Evolutionary conservation across 2,888 invertebrate genomes (phyloP).

Genomic region (Apotomis betuletana): DNA sequence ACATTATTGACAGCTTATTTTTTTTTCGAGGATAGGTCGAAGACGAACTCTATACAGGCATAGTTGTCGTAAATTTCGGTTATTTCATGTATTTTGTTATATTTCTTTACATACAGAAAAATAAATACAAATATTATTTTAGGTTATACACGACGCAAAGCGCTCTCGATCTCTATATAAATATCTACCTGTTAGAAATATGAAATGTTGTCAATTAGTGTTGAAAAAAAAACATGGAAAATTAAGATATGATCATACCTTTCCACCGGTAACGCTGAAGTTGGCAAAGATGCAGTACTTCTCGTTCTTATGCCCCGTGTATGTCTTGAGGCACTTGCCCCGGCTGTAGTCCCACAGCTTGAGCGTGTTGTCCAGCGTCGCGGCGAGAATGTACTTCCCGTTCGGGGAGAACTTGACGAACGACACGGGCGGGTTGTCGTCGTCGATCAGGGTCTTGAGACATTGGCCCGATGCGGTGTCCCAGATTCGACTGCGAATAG

Average conservation of each 20-base stretch:
- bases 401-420: slow-evolving; percentile 99
- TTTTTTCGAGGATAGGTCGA: too few relatives aligned
- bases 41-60: too few relatives aligned
- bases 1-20: too few relatives aligned
- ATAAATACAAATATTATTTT: too few relatives aligned
- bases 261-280: slow-evolving; percentile 99
- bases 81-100: too few relatives aligned
- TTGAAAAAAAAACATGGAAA: background rate
- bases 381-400: slow-evolving; percentile 99
- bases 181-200: too few relatives aligned
- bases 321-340: slow-evolving; percentile 99
- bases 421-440: slow-evolving; percentile 99
- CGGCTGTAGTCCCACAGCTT: slow-evolving; percentile 99
- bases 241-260: slow-evolving; percentile 83
- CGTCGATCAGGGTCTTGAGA: slow-evolving; percentile 99
- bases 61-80: too few relatives aligned
- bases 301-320: slow-evolving; percentile 99
- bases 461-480: slow-evolving; percentile 99
- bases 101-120: too few relatives aligned
- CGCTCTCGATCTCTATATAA: too few relatives aligned
- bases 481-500: slow-evolving; percentile 96
- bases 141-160: too few relatives aligned
- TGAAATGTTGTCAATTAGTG: too few relatives aligned
- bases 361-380: slow-evolving; percentile 98
- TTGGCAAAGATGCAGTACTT: slow-evolving; percentile 99